A percentile compares a stretch with the other conserved stretches of the same genome.
These are phyloP conservation scores for Diarsia dahlii DNA, from an alignment of 2,888 invertebrate genomes.

Conservation along the genomic window DNA sequence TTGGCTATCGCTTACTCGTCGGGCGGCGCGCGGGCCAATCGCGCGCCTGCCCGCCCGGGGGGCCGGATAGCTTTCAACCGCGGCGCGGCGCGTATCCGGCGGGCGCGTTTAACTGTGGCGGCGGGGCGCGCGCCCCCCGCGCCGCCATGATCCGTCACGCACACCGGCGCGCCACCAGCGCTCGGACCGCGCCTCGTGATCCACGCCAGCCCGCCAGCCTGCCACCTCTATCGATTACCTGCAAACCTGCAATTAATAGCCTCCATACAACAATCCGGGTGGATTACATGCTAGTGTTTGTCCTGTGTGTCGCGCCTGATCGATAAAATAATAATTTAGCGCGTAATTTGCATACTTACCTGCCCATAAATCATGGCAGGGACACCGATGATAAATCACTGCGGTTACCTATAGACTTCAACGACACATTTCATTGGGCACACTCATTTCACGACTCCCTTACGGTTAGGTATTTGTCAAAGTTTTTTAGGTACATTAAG, in stretches of 20 bases:
- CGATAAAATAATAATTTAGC: slow-evolving; percentile 76
- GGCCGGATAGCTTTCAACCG: slow-evolving; percentile 89
- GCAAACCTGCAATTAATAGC: slow-evolving; percentile 90
- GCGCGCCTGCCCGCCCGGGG: slow-evolving; percentile 81
- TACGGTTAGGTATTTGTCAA: slow-evolving; percentile 15
- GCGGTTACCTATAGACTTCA: slow-evolving; percentile 16
- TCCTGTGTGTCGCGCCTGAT: slow-evolving; percentile 74
- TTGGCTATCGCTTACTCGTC: slow-evolving; percentile 87
- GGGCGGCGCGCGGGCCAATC: slow-evolving; percentile 85
- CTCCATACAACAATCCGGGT: slow-evolving; percentile 86
- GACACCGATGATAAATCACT: slow-evolving; percentile 44
- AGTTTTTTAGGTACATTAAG: slow-evolving; percentile 12
- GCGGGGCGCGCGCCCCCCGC: slow-evolving; percentile 87
- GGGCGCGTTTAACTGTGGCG: slow-evolving; percentile 89
- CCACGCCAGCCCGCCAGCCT: slow-evolving; percentile 63
- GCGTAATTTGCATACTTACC: slow-evolving; percentile 67
- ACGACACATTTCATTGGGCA: slow-evolving; percentile 24
- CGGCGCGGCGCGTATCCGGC: slow-evolving; percentile 86
- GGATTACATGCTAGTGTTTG: slow-evolving; percentile 86
- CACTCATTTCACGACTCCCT: slow-evolving; percentile 13
- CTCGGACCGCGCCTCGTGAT: slow-evolving; percentile 66
- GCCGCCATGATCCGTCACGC: slow-evolving; percentile 90
- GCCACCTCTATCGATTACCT: slow-evolving; percentile 85
- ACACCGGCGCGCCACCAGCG: slow-evolving; percentile 78
- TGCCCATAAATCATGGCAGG: slow-evolving; percentile 53